phyloP scores from a whole-genome alignment of 30 jellyfish, hydroid and myxozoan species.

The Haliclystus octoradiatus region DNA sequence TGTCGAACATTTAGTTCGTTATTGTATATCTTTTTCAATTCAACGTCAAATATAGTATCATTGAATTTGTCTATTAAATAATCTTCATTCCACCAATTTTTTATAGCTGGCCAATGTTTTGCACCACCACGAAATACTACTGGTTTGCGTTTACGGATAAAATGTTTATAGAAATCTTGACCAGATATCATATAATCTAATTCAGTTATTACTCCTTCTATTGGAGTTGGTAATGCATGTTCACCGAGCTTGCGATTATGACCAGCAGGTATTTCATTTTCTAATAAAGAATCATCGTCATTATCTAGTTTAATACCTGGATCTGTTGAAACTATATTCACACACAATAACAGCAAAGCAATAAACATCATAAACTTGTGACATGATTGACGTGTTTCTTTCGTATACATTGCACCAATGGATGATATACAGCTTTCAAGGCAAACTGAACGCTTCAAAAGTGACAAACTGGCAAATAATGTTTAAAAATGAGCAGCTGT shows the following conservation, averaged over 20 bases:
- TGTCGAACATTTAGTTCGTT: constrained; percentile 45
- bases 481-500: too few species aligned
- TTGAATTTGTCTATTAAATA: constrained; percentile 56
- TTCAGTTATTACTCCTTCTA: constrained; percentile 33
- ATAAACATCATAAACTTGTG: too few species aligned
- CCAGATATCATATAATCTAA: constrained; percentile 80
- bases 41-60: constrained; percentile 73
- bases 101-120: constrained; percentile 64
- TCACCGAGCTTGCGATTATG: constrained; percentile 42
- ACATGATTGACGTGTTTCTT: too few species aligned
- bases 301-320: too few species aligned
- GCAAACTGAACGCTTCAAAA: too few species aligned
- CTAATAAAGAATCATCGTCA: too few species aligned
- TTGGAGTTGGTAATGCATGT: constrained; percentile 42
- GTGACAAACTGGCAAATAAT: too few species aligned
- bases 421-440: too few species aligned
- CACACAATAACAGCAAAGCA: too few species aligned
- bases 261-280: neutral
- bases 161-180: constrained; percentile 68
- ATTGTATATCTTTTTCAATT: constrained; percentile 49
- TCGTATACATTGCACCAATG: too few species aligned
- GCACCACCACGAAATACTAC: constrained; percentile 82
- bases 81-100: constrained; percentile 70
- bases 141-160: constrained; percentile 69
- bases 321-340: too few species aligned